Percentiles rank a stretch among this genome's conserved stretches.
phyloP scores from a whole-genome alignment of 92 coral and sea anemone species.

The Zoanthus sansibaricus region DNA sequence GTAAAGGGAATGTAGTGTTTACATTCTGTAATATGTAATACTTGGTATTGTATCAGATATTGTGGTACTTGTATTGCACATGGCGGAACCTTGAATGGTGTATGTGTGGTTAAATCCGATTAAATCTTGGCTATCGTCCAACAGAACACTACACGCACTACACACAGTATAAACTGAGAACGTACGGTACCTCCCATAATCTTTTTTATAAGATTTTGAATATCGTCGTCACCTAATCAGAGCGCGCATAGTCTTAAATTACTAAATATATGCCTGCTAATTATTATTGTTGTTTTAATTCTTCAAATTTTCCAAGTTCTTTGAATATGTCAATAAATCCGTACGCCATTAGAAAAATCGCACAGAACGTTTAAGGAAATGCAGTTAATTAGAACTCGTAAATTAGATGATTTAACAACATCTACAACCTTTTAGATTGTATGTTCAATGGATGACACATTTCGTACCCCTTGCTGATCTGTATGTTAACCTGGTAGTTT shows the following conservation, averaged over 20 bases:
- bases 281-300: too few species aligned
- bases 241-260: neutral
- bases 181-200: neutral
- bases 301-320: neutral
- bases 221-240: neutral
- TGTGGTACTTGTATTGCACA: too few species aligned
- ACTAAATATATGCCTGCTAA: neutral
- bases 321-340: neutral
- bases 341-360: neutral
- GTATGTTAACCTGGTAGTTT: neutral
- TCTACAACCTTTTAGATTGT: neutral
- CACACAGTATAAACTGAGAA: neutral
- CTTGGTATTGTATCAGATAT: too few species aligned
- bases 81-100: too few species aligned
- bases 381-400: neutral
- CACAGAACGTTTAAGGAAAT: neutral
- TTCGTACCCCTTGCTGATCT: neutral
- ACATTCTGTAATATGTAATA: too few species aligned
- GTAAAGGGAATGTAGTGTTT: too few species aligned
- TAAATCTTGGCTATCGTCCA: too few species aligned
- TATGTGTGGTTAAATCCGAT: too few species aligned
- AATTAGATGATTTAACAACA: neutral
- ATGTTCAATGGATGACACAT: neutral
- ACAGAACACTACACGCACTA: too few species aligned
- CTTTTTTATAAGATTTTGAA: neutral